phyloP scores from a whole-genome alignment of 35 echinoderm and acorn worm genomes.

The Hemicentrotus pulcherrimus region DNA sequence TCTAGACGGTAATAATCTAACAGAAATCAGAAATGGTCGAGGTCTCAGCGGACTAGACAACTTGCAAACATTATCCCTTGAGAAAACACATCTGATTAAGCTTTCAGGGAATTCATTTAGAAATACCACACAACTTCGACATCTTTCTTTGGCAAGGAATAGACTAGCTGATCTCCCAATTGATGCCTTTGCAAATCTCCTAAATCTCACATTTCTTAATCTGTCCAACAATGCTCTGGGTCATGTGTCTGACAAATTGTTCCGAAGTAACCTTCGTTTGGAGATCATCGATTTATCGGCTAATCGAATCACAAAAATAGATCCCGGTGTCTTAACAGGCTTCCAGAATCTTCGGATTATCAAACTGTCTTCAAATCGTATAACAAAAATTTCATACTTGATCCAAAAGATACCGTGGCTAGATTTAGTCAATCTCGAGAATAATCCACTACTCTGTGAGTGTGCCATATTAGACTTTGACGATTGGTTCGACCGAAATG shows the following conservation, averaged over 20 bases:
- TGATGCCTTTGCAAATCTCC: not conserved
- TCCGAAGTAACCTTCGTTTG: not conserved
- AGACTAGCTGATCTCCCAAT: not conserved
- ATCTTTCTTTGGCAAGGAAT: conserved; percentile 3
- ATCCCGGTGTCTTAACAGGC: not conserved
- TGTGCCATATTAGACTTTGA: not conserved
- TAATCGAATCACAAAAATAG: not conserved
- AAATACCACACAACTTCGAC: not conserved
- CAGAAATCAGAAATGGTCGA: not conserved
- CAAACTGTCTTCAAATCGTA: not conserved
- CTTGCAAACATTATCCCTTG: not conserved
- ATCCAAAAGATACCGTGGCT: not conserved
- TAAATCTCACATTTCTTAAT: not conserved
- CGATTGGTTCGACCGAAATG: not conserved
- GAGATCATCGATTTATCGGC: not conserved
- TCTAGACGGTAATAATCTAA: conserved; percentile 1
- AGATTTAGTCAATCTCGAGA: not conserved
- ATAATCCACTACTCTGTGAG: conserved; percentile 1
- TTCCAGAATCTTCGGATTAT: not conserved
- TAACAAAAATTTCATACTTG: not conserved
- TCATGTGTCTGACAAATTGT: not conserved
- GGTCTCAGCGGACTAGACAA: not conserved
- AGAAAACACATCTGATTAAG: not conserved
- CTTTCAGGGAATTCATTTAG: not conserved
- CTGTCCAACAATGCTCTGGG: not conserved